Evolutionary conservation across 2,888 invertebrate genomes (phyloP).

Genomic region (Kryphioiulus occultus): DNA sequence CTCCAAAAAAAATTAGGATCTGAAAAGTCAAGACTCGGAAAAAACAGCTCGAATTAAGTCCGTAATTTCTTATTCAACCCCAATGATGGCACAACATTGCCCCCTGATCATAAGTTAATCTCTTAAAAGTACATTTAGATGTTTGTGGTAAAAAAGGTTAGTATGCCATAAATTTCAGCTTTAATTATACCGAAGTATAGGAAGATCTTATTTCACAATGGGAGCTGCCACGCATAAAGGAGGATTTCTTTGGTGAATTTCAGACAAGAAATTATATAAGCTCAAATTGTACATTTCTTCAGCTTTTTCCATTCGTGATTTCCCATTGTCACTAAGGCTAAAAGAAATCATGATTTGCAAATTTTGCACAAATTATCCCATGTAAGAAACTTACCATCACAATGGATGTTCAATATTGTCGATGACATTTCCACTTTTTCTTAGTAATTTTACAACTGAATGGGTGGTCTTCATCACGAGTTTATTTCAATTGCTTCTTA

Average conservation of each 20-base stretch:
- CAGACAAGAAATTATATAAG: neutral
- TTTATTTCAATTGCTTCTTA: slow-evolving; percentile 14
- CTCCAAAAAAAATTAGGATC: neutral
- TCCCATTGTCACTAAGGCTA: slow-evolving; percentile 3
- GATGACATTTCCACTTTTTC: slow-evolving; percentile 24
- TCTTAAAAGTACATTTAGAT: slow-evolving; percentile 31
- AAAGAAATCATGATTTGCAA: slow-evolving; percentile 8
- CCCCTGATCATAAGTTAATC: slow-evolving; percentile 22
- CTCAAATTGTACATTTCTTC: slow-evolving; percentile 19
- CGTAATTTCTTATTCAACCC: neutral
- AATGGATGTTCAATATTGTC: neutral
- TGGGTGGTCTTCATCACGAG: slow-evolving; percentile 31
- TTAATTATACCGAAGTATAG: neutral
- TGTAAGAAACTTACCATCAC: neutral
- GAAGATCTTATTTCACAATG: slow-evolving; percentile 31
- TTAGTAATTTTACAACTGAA: slow-evolving; percentile 4
- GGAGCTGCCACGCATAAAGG: neutral
- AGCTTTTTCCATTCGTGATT: neutral
- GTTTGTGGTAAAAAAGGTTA: slow-evolving; percentile 11
- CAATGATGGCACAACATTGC: neutral
- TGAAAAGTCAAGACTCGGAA: neutral
- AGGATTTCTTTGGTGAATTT: neutral
- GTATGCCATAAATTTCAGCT: slow-evolving; percentile 13
- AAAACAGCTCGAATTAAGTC: neutral
- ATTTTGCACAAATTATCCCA: neutral